Base-by-base conservation (phyloP, 2,113 vertebrate species). In the Phaethon lepturus region DNA sequence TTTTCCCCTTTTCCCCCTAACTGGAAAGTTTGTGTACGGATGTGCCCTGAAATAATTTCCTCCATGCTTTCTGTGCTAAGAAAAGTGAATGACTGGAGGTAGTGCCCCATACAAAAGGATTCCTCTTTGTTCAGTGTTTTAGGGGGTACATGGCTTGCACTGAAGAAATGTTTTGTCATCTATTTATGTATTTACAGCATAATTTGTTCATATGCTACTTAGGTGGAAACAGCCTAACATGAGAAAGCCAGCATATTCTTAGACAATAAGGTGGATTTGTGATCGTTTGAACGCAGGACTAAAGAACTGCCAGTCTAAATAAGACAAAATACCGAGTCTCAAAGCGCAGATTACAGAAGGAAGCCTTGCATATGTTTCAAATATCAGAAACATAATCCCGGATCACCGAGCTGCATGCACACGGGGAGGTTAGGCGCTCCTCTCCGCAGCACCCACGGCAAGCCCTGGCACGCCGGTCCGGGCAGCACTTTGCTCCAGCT, bases 181-280 rank as follows among this genome's bases (percentile, higher is more conserved):
- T 81, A 4, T 67, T 53, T 38, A 56, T 49, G 26, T 78, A 97
- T 42, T 93, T 69, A n/a, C 19, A 10, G 38, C 31, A 15, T 56
- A 60, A 50, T 22, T 62, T 73, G 10, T 19, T 68, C 47, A 49
- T 26, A 28, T 14, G 10, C 92, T 38, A 11, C 68, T 60, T 3
- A 52, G 56, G 50, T 5, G 3, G 38, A 38, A 84, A 38, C 53
- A 53, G 63, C 73, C 71, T 40, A 4, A 35, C 4, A 0, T 22
- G 38, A 87, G 71, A 85, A 86, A 89, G 62, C 88, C 81, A 49
- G 67, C 62, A 19, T 29, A 53, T 86, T 93, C 85, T 80, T 44
- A 40, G 38, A 83, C 91, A 90, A 71, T 74, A 76, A 81, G 26
- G 26, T 35, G 77, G 87, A 88, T 78, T 92, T 91, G 59, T 1